phyloP scores from a whole-genome alignment of 2,797 vertebrate genomes.

The Mormyrops attenuatus region DNA sequence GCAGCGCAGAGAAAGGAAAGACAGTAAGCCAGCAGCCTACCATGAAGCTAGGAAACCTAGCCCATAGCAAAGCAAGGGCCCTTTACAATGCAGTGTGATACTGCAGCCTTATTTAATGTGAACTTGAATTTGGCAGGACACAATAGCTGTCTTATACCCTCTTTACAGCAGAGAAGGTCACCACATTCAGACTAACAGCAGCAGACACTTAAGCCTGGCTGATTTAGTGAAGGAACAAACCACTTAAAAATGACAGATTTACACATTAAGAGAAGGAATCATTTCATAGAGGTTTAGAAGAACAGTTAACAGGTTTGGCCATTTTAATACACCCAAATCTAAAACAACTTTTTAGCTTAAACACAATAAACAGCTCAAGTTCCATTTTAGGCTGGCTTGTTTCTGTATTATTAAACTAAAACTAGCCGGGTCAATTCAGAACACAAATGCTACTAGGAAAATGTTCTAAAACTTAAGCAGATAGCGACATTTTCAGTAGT shows the following conservation, averaged over 20 bases:
- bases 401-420: background rate
- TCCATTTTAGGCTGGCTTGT: background rate
- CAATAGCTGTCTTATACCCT: background rate
- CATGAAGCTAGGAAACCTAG: background rate
- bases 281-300: background rate
- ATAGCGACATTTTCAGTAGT: background rate
- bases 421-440: background rate
- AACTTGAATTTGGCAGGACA: background rate
- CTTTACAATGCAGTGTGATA: background rate
- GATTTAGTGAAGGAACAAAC: background rate
- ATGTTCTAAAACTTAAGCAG: background rate
- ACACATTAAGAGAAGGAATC: background rate
- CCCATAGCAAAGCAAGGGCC: background rate
- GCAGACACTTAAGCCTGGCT: background rate
- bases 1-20: background rate
- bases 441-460: background rate
- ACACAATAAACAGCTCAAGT: background rate
- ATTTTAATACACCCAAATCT: background rate
- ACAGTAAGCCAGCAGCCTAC: background rate
- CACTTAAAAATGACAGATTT: background rate
- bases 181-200: background rate
- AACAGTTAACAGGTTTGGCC: background rate
- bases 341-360: background rate
- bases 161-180: background rate
- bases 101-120: background rate